Base-by-base conservation (phyloP, 2,113 vertebrate species). In the Epinephelus cyanopodus region DNA sequence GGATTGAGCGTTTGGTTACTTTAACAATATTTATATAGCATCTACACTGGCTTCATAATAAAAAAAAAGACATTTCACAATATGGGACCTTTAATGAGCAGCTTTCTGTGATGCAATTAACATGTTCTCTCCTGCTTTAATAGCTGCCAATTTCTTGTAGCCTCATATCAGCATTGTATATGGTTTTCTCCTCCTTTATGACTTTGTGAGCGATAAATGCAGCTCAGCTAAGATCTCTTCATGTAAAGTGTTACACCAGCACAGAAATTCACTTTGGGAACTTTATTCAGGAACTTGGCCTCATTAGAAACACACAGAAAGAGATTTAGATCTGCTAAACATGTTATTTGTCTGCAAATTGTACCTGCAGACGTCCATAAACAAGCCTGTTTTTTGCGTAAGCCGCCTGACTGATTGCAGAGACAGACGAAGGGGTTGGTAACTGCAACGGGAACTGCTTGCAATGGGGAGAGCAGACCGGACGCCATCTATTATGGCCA, bases 401-500 rank as follows among this genome's bases (percentile, higher is more conserved):
- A 86, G 58, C 50, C 21, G 77, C 56, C 45, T 7, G 82, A 37
- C 63, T 79, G 90, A 88, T 77, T 91, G 74, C 69, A 90, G 77
- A 65, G 71, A 50, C 48, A 65, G 42, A 65, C 4, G 65, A 23
- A 37, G 47, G 62, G n/a, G n/a, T 25, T 33, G 58, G 42, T 48
- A 25, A 66, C 52, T 37, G 29, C 33, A 68, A 88, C 70, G 75
- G 84, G 71, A 83, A 89, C 73, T 77, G 52, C 12, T 9, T 88
- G 89, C 37, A 62, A 73, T 10, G 39, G 23, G 37, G 70, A 77
- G 63, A 74, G 53, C 60, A 47, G 70, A 67, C 84, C 66, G 60
- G 87, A 88, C 12, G 17, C 39, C 79, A 83, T 90, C 87, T 77
- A 89, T 89, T 83, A 86, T 4, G 15, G 29, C 56, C 77, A 82